A percentile compares a stretch with the other conserved stretches of the same genome.
Evolutionary conservation across 2,797 vertebrate species (phyloP).

Genomic region (Danio choprae): DNA sequence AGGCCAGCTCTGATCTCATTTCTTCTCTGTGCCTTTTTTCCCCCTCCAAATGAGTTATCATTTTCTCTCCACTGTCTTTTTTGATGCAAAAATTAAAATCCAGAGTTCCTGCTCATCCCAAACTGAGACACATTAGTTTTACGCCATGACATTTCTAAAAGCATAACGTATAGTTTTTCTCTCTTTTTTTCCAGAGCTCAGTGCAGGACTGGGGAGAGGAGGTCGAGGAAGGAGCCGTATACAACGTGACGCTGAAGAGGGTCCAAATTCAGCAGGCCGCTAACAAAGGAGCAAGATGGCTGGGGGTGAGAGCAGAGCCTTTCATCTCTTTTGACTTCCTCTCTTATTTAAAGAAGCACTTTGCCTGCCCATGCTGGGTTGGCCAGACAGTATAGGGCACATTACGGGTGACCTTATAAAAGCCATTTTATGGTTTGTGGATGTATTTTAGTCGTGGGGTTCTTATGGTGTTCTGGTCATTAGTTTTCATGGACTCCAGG

Average conservation of each 20-base stretch:
- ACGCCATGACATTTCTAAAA: not conserved
- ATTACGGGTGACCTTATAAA: conserved; percentile 28
- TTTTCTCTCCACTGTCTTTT: conserved; percentile 20
- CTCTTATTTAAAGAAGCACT: conserved; percentile 38
- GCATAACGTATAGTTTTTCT: conserved; percentile 24
- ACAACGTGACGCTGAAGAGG: conserved; percentile 93
- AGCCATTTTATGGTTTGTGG: conserved; percentile 11
- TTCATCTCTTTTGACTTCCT: conserved; percentile 33
- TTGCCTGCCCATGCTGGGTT: conserved; percentile 27
- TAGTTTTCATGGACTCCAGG: not conserved
- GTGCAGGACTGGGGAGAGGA: conserved; percentile 96
- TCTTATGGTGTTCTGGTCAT: conserved; percentile 19
- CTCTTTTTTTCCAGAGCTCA: conserved; percentile 82
- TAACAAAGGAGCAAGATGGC: conserved; percentile 96
- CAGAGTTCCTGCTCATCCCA: conserved; percentile 6
- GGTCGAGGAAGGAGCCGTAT: conserved; percentile 94
- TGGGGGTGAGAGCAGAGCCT: conserved; percentile 84
- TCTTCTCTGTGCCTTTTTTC: not conserved
- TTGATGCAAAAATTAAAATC: conserved; percentile 21
- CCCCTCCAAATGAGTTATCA: conserved; percentile 21
- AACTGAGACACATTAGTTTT: conserved; percentile 11
- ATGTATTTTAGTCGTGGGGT: conserved; percentile 25
- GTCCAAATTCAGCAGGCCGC: conserved; percentile 95
- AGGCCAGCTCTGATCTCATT: conserved; percentile 56
- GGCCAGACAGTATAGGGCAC: conserved; percentile 7